Evolutionary conservation across 35 echinoderm and acorn worm genomes (phyloP).

Genomic region (Lytechinus variegatus): DNA sequence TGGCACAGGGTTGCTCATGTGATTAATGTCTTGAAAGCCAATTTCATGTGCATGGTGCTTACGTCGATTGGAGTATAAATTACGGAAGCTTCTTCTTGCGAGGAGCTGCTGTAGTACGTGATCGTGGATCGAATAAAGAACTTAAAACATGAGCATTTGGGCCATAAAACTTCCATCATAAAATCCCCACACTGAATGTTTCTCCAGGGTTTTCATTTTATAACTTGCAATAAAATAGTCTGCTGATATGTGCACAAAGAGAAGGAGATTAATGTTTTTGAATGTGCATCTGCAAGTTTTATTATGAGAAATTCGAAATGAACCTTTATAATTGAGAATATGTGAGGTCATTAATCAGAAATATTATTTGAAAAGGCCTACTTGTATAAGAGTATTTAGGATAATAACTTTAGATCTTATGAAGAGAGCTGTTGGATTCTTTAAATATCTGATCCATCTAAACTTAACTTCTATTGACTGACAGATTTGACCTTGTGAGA

Average conservation of each 20-base stretch:
- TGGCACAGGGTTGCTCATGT: not conserved
- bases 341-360: too few species aligned
- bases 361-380: not conserved
- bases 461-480: not conserved
- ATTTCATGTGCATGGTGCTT: conserved; percentile 6
- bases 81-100: conserved; percentile 27
- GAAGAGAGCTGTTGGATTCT: not conserved
- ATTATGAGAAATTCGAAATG: not conserved
- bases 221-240: not conserved
- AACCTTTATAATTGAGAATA: not conserved
- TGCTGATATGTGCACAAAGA: not conserved
- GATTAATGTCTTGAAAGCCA: conserved; percentile 40
- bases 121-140: not conserved
- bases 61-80: conserved; percentile 30
- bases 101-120: not conserved
- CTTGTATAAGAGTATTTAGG: not conserved
- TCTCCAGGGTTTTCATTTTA: not conserved
- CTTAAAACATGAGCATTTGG: not conserved
- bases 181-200: not conserved
- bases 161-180: not conserved
- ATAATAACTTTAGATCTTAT: not conserved
- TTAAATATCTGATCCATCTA: not conserved
- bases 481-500: too few species aligned
- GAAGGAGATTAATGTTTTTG: not conserved
- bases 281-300: not conserved